Evolutionary conservation across 2,113 vertebrate genomes (phyloP).

Genomic region (Falcunculus frontatus): DNA sequence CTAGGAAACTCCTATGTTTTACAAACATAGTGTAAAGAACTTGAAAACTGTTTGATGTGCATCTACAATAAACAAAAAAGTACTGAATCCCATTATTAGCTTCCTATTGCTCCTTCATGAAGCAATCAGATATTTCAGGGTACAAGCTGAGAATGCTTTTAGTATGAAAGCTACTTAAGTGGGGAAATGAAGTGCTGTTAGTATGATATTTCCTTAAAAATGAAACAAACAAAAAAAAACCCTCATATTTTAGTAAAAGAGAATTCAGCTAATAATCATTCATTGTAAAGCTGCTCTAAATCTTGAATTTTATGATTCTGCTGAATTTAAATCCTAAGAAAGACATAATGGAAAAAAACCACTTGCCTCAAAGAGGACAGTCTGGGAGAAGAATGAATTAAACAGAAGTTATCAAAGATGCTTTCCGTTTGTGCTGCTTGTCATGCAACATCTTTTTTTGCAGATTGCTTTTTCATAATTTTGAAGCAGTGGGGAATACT

Average conservation of each 20-base stretch:
- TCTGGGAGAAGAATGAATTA: background rate
- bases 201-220: background rate
- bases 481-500: background rate
- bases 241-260: background rate
- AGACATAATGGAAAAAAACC: background rate
- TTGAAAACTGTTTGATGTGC: background rate
- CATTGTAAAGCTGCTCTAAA: background rate
- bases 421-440: background rate
- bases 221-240: rapidly evolving
- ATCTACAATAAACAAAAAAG: background rate
- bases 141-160: background rate
- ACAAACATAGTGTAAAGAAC: rapidly evolving
- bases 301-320: background rate
- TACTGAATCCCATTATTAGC: background rate
- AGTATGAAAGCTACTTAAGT: background rate
- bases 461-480: background rate
- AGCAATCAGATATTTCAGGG: background rate
- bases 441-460: background rate
- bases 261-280: background rate
- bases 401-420: background rate
- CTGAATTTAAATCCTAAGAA: background rate
- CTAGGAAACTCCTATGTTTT: background rate
- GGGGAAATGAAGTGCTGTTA: background rate
- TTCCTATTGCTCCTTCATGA: background rate
- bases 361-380: background rate